These are phyloP conservation scores for Macaca mulatta DNA, from an alignment of 2,113 vertebrate species.

Conservation along the genomic window DNA sequence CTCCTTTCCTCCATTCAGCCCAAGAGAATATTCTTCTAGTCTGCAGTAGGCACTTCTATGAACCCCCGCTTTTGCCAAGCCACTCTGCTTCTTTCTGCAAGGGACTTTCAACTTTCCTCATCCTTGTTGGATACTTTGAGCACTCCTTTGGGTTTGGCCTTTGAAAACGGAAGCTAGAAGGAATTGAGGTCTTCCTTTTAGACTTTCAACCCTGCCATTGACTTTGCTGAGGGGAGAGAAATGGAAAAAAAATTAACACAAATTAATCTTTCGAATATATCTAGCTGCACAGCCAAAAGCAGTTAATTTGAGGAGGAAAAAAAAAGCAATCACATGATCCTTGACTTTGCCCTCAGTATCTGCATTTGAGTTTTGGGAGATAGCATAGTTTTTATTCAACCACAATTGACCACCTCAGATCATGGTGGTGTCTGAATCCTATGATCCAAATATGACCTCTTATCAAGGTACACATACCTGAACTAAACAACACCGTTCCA, in stretches of 20 bases:
- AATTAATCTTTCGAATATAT: background rate
- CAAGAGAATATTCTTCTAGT: background rate
- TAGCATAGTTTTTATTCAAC: background rate
- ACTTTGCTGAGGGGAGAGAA: background rate
- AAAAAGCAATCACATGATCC: background rate
- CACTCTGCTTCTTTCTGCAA: background rate
- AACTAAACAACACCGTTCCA: background rate
- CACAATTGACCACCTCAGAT: background rate
- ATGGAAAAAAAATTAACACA: slow-evolving; percentile 27
- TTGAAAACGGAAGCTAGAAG: background rate
- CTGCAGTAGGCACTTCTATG: background rate
- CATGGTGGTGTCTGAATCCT: background rate
- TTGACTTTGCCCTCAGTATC: background rate
- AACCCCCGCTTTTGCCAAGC: background rate
- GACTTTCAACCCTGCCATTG: background rate
- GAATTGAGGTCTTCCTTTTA: background rate
- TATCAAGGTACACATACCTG: background rate
- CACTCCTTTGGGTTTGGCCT: background rate
- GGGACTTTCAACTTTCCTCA: background rate
- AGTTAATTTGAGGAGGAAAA: background rate
- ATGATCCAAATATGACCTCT: background rate
- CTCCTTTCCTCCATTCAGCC: background rate
- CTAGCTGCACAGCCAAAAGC: background rate
- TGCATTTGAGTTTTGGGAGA: background rate
- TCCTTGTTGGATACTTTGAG: background rate